Base-by-base conservation (phyloP, 2,797 vertebrate species). In the Premnoplex brunnescens region DNA sequence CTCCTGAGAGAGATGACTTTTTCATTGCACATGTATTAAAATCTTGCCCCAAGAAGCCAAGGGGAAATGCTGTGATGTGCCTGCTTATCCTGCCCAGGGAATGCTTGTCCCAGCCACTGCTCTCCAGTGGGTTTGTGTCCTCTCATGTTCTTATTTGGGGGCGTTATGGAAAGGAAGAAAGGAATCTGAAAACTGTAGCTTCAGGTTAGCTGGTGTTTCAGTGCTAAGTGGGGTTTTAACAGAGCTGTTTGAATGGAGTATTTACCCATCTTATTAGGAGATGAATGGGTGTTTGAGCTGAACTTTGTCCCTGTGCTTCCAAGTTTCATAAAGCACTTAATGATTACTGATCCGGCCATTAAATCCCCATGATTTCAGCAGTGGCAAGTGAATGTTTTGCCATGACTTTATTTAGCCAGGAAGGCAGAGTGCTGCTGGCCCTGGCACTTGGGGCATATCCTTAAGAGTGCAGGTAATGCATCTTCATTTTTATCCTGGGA, bases 101-200 rank as follows among this genome's bases (percentile, higher is more conserved):
- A 7, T 6, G 34, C 32, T 56, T n/a, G 19, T 24, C 20, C 6
- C 77, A 67, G 68, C n/a, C 76, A 3, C 46, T 11, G 27, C 30
- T 0, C 27, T 37, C 14, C 30, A 7, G 1, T 0, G 41, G 4
- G 3, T 92, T 59, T 39, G 7, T 56, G 75, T 19, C 60, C 52
- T 37, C 19, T 8, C 48, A 12, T 27, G 11, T 9, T 27, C 43
- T 21, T 63, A 6, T 16, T 59, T 2, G 10, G 15, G 10, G 44
- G 13, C 0, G 0, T 16, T 14, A 1, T 1, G 52, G 63, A n/a
- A 36, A 58, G 46, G 0, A 1, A 19, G 48, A 39, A 27, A 12
- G 36, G 67, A 16, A 26, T 32, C 14, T 54, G 46, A 39, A 27
- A 20, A 0, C 21, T 23, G 39, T 6, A 36, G 54, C 43, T 64